Evolutionary conservation across 2,797 vertebrate species (phyloP).

Genomic region (Hydrophis major): DNA sequence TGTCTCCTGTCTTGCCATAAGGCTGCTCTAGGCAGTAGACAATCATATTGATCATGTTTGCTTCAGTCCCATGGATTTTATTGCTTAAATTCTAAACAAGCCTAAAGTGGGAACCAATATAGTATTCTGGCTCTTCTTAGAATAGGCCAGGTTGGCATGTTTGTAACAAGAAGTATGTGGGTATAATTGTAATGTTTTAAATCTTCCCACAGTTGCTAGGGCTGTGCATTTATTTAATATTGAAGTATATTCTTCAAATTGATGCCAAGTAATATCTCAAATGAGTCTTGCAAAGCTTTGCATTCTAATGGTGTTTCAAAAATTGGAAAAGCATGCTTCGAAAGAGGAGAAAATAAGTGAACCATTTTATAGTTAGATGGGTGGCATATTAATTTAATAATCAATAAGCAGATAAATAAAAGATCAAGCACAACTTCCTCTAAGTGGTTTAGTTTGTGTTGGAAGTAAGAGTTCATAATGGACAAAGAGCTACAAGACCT

Average conservation of each 20-base stretch:
- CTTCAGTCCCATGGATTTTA: background rate
- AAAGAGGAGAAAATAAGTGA: background rate
- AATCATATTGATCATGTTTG: background rate
- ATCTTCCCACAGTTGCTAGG: background rate
- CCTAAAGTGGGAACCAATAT: background rate
- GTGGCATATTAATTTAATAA: background rate
- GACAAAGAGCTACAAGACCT: background rate
- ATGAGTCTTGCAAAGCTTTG: background rate
- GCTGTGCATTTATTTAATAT: background rate
- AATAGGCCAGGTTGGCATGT: background rate
- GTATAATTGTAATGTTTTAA: background rate
- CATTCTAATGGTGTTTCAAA: constrained; percentile 42
- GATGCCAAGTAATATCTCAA: background rate
- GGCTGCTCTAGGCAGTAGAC: background rate
- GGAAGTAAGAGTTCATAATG: background rate
- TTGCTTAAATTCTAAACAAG: background rate
- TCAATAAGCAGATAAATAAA: background rate
- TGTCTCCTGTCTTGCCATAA: background rate
- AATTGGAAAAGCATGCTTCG: background rate
- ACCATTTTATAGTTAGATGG: background rate
- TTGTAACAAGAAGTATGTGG: background rate
- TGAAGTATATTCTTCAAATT: constrained; percentile 42
- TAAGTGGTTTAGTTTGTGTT: background rate
- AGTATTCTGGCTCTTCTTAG: background rate
- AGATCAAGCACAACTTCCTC: background rate